These are phyloP conservation scores for Pipistrellus kuhlii DNA, from an alignment of 2,797 vertebrate genomes.

Conservation along the genomic window DNA sequence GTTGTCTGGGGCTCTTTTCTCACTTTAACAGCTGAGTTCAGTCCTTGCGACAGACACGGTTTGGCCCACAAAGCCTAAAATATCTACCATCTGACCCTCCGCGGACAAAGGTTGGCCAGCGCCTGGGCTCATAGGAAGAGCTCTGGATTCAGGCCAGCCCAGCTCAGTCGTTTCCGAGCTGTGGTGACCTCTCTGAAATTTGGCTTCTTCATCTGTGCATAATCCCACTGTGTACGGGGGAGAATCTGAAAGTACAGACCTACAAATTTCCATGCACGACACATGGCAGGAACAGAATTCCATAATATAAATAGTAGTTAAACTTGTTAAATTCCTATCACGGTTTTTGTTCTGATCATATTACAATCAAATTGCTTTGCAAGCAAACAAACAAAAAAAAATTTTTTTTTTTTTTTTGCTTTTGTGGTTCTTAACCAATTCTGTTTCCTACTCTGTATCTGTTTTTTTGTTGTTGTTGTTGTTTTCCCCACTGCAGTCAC, in stretches of 20 bases:
- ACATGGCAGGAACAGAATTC: not conserved
- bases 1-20: not conserved
- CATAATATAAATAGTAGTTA: not conserved
- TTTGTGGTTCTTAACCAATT: not conserved
- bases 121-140: not conserved
- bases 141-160: not conserved
- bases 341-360: not conserved
- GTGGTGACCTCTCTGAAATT: conserved; percentile 36
- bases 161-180: conserved; percentile 4
- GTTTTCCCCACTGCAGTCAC: conserved; percentile 89
- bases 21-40: not conserved
- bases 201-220: not conserved
- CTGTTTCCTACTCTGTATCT: not conserved
- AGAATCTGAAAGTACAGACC: not conserved
- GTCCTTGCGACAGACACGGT: not conserved
- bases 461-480: not conserved
- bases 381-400: not conserved
- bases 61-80: not conserved
- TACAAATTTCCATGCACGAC: not conserved
- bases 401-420: not conserved
- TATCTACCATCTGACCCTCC: conserved; percentile 38
- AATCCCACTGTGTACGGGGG: not conserved
- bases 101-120: not conserved
- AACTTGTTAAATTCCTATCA: conserved; percentile 4
- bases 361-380: conserved; percentile 24